phyloP scores from a whole-genome alignment of 2,888 invertebrate genomes.

The Himalopsyche japonica region DNA sequence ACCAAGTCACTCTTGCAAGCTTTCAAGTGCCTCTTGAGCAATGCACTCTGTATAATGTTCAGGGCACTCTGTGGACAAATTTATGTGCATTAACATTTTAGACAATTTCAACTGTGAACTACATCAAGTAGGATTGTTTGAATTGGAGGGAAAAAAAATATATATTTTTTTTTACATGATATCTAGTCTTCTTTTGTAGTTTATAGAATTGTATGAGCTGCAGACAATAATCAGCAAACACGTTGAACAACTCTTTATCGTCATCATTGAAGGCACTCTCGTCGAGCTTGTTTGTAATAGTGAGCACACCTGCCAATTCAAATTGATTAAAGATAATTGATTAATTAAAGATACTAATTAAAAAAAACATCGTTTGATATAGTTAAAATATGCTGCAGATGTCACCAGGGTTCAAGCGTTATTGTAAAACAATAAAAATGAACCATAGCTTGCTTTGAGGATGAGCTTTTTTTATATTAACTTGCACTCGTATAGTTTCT shows the following conservation, averaged over 20 bases:
- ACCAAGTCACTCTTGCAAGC: slow-evolving; percentile 60
- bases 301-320: slow-evolving; percentile 57
- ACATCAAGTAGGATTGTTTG: background rate
- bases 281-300: slow-evolving; percentile 61
- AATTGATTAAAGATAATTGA: background rate
- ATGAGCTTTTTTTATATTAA: too few species aligned
- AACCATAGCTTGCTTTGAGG: too few species aligned
- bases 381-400: too few species aligned
- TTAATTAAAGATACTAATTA: too few species aligned
- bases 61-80: slow-evolving; percentile 49
- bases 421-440: too few species aligned
- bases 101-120: background rate
- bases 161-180: slow-evolving; percentile 45
- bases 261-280: slow-evolving; percentile 54
- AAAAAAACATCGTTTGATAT: too few species aligned
- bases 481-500: too few species aligned
- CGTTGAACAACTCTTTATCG: slow-evolving; percentile 61
- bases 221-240: slow-evolving; percentile 62
- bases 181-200: slow-evolving; percentile 52
- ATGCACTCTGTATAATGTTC: slow-evolving; percentile 51
- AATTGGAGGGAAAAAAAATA: slow-evolving; percentile 4
- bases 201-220: slow-evolving; percentile 62
- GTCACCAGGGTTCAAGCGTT: too few species aligned
- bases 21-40: slow-evolving; percentile 56
- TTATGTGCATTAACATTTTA: background rate